Base-by-base conservation (phyloP, 2,888 invertebrate genomes). In the Vesta saturnalis region DNA sequence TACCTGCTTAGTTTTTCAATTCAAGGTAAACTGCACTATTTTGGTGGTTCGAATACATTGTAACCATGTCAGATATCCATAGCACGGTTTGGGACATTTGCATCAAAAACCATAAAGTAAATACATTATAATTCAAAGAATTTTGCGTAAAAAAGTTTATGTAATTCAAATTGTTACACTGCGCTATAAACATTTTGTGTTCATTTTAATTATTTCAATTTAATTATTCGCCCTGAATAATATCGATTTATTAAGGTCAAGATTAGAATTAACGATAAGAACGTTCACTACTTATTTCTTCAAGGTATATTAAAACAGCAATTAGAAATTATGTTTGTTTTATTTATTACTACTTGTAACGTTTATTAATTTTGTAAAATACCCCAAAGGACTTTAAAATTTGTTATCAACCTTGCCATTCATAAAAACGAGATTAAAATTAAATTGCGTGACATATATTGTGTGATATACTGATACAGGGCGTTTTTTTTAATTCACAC, bases 1-100 rank as follows among this genome's bases (percentile, higher is more conserved):
- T 52, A 52, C 52, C 52, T 52, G 52, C 19, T 21, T 21, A 21
- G 19, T 52, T 52, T 52, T 21, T 19, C 19, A 52, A 52, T 21
- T 52, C 52, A 52, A 52, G 52, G 52, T 19, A 52, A 52, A 52
- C 52, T 19, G 19, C 52, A 19, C 52, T 10, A 49, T 18, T 52
- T 19, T 21, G 52, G 12, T 43, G 43, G 18, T 6, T 39, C 8
- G n/a, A 39, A 39, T 49, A 52, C 8, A 52, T 52, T 52, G 19
- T 12, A n/a, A 1, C 52, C 52, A 12, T 12, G 6, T 52, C 19
- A n/a, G 52, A n/a, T 16, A 14, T 4, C 47, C 8, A 39, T 3
- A 39, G 8, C 2, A 10, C n/a, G n/a, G 39, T 39, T n/a, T n/a
- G n/a, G n/a, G n/a, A n/a, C n/a, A n/a, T n/a, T n/a, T n/a, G n/a